Evolutionary conservation across 2,888 invertebrate species (phyloP).

Genomic region (Polyommatus icarus): DNA sequence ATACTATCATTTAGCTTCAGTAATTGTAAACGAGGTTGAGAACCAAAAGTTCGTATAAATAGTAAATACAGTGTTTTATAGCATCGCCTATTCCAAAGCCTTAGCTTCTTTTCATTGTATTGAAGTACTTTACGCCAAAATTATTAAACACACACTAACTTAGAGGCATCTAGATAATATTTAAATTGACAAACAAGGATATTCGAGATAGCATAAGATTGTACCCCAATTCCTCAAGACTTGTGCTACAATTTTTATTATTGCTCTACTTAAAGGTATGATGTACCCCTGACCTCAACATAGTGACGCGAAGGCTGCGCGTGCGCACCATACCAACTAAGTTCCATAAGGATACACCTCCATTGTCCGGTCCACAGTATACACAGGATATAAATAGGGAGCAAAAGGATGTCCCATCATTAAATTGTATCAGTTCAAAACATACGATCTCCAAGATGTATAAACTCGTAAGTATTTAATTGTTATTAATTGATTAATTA

Average conservation of each 20-base stretch:
- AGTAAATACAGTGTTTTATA: too few species aligned
- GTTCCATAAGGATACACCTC: constrained; percentile 60
- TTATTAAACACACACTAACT: too few species aligned
- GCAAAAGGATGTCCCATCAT: constrained; percentile 43
- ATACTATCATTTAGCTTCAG: too few species aligned
- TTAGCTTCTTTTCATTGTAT: too few species aligned
- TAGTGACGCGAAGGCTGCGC: constrained; percentile 60
- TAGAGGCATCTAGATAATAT: too few species aligned
- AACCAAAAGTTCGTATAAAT: too few species aligned
- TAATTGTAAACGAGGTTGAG: too few species aligned
- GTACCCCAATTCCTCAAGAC: too few species aligned
- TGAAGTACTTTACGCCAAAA: too few species aligned
- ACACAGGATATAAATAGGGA: constrained; percentile 48
- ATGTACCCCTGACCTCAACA: constrained; percentile 56
- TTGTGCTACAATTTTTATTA: not conserved
- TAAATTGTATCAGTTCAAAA: constrained; percentile 37
- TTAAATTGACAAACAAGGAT: too few species aligned
- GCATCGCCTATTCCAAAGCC: too few species aligned
- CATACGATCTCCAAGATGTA: constrained; percentile 60
- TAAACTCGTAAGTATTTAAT: constrained; percentile 68
- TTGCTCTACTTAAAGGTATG: constrained; percentile 32
- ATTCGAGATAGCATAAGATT: too few species aligned
- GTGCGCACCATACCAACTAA: constrained; percentile 62
- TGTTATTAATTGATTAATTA: constrained; percentile 27
- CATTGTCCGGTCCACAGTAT: constrained; percentile 59